A percentile compares a stretch with the other conserved stretches of the same genome.
Conservation (phyloP, 37 sponge, comb jelly and placozoan species). For the Mnemiopsis leidyi region DNA sequence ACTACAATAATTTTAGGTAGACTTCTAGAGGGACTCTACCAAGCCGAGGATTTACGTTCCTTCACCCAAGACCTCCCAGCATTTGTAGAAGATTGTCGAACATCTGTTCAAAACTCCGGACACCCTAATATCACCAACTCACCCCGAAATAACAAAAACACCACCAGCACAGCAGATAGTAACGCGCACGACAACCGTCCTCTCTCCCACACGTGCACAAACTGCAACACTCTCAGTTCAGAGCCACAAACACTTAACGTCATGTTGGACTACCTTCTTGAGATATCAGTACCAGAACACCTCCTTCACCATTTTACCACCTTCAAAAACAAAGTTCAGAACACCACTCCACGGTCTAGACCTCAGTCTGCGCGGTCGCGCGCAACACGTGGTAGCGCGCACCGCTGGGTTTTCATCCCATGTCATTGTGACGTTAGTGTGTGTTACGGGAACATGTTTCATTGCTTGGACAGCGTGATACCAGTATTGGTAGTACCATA, state of each 20-base stretch:
- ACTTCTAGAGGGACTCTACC: no score
- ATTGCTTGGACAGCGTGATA: not conserved
- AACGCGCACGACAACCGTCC: not conserved
- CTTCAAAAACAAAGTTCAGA: not conserved
- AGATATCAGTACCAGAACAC: not conserved
- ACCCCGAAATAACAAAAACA: no score
- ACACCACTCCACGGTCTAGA: slow-evolving; percentile 1
- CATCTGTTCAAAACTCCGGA: no score
- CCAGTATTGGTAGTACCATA: slow-evolving; percentile 2
- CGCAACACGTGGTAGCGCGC: not conserved
- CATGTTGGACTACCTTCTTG: slow-evolving; percentile 4
- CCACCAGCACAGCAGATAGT: no score
- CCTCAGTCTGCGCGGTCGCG: not conserved
- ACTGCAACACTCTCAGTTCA: not conserved
- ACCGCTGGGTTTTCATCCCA: slow-evolving; percentile 26
- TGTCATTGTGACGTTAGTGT: slow-evolving; percentile 1
- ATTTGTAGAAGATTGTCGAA: no score
- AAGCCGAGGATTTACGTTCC: no score
- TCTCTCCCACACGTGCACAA: not conserved
- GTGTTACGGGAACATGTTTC: slow-evolving; percentile 9
- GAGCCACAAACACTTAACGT: not conserved
- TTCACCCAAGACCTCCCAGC: no score
- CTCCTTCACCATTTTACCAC: not conserved
- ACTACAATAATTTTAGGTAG: no score
- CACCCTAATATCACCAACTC: no score